Evolutionary conservation across 2,888 invertebrate genomes (phyloP).

Genomic region (Iselma pallidipennis): DNA sequence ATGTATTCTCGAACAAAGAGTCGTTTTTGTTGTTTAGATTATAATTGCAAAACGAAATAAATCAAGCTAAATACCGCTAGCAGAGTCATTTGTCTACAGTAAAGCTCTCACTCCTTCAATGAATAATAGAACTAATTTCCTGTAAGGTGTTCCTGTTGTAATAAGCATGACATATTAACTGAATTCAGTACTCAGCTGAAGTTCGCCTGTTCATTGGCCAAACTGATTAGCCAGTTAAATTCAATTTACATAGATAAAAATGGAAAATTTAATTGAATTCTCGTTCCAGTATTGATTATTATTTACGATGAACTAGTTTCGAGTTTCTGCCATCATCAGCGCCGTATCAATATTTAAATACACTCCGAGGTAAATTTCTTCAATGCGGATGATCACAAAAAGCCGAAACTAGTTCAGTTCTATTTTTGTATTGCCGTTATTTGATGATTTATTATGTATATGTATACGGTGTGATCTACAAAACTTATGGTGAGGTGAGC

Average conservation of each 20-base stretch:
- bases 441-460: no score
- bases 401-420: no score
- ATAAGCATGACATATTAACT: slow-evolving; percentile 36
- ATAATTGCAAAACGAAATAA: slow-evolving; percentile 29
- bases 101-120: slow-evolving; percentile 31
- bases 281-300: not conserved
- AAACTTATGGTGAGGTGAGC: no score
- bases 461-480: no score
- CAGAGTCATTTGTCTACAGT: slow-evolving; percentile 38
- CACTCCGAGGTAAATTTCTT: no score
- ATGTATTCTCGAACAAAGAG: no score
- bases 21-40: slow-evolving; percentile 19
- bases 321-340: no score
- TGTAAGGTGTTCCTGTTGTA: slow-evolving; percentile 38
- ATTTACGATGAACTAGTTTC: not conserved
- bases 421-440: no score
- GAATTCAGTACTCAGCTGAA: slow-evolving; percentile 8
- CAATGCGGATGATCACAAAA: no score
- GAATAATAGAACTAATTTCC: slow-evolving; percentile 45
- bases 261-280: not conserved
- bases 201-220: slow-evolving; percentile 9
- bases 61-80: slow-evolving; percentile 40
- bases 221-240: not conserved
- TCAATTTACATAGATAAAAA: not conserved
- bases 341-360: no score